Evolutionary conservation across 2,797 vertebrate species (phyloP).

Genomic region (Spondyliosoma cantharus): DNA sequence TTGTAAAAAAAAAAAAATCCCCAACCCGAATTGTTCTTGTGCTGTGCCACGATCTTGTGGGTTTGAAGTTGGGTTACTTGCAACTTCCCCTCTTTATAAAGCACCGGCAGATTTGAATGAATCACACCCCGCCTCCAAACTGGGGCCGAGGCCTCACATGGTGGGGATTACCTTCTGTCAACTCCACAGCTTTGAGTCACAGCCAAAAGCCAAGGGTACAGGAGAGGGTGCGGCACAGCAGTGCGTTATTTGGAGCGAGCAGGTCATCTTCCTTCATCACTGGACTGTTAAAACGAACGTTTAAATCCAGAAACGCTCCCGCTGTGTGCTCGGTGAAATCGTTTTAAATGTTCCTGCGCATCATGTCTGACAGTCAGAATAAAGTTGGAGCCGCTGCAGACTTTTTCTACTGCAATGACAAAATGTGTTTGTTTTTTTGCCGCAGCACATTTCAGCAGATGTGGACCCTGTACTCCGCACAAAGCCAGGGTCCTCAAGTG

Average conservation of each 20-base stretch:
- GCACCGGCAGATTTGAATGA: constrained; percentile 90
- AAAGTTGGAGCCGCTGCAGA: constrained; percentile 1
- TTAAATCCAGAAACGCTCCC: not conserved
- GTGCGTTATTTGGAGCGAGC: constrained; percentile 13
- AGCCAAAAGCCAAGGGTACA: constrained; percentile 61
- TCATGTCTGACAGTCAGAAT: not conserved
- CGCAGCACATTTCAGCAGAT: constrained; percentile 9
- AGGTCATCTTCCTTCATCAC: not conserved
- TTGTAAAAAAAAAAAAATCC: not conserved
- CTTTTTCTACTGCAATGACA: not conserved
- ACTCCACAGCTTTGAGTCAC: constrained; percentile 72
- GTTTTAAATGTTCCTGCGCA: not conserved
- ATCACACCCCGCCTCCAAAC: constrained; percentile 93
- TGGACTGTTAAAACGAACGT: not conserved
- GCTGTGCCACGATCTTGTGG: constrained; percentile 64
- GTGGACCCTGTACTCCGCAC: not conserved
- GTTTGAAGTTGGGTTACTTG: constrained; percentile 80
- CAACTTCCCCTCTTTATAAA: constrained; percentile 93
- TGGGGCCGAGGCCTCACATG: constrained; percentile 92
- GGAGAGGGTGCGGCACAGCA: constrained; percentile 40
- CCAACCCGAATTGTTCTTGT: constrained; percentile 19
- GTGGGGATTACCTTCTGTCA: constrained; percentile 92
- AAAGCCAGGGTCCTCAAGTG: not conserved
- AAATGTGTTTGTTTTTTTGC: not conserved
- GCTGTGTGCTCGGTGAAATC: not conserved